Percentiles rank a stretch among this genome's conserved stretches.
Conservation (phyloP, 2,113 vertebrate species). For the Natator depressus region DNA sequence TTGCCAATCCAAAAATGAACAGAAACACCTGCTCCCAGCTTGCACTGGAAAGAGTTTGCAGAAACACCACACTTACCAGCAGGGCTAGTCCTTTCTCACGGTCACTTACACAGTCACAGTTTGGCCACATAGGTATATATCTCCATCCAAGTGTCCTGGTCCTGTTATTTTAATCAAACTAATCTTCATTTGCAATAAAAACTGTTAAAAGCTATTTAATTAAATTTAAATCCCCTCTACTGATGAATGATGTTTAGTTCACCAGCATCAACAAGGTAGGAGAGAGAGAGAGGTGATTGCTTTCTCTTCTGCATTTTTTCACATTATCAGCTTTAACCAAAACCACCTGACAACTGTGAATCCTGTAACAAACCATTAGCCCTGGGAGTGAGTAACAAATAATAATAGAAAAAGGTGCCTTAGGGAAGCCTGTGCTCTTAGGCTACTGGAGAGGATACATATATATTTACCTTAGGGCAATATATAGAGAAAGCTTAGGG, state of each 20-base stretch:
- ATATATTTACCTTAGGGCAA: too few relatives aligned
- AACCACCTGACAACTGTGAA: neutral
- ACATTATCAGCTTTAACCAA: neutral
- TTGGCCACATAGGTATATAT: neutral
- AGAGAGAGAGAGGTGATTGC: neutral
- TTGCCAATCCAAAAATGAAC: neutral
- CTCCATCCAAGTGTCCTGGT: neutral
- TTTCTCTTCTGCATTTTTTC: neutral
- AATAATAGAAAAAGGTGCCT: neutral
- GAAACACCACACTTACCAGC: neutral
- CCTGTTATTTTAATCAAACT: neutral
- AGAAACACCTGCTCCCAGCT: neutral
- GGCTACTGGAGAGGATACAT: neutral
- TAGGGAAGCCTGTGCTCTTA: neutral
- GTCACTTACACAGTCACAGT: neutral
- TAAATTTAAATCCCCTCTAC: neutral
- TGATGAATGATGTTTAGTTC: neutral
- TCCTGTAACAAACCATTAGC: neutral
- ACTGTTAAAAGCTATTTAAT: neutral
- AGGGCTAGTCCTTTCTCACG: neutral
- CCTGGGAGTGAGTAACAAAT: neutral
- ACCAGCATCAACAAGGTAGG: neutral
- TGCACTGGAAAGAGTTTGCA: neutral
- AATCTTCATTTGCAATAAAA: neutral
- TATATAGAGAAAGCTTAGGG: too few relatives aligned